Percentiles rank a stretch among this genome's conserved stretches.
Conservation (phyloP, 2,888 invertebrate genomes). For the Lordiphosa andalusiaca region DNA sequence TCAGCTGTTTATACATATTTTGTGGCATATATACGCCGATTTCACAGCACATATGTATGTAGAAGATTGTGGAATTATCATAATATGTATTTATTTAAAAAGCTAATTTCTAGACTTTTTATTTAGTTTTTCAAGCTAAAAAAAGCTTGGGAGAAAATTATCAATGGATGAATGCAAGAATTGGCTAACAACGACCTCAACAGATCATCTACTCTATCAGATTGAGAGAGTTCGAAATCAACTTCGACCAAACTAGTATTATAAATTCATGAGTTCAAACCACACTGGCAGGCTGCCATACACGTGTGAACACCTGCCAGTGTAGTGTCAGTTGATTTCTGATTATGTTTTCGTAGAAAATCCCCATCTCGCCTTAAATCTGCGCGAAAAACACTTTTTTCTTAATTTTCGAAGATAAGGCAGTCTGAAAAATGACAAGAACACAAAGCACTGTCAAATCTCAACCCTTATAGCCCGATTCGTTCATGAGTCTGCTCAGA, state of each 20-base stretch:
- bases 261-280: too few species aligned
- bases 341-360: too few species aligned
- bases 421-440: too few species aligned
- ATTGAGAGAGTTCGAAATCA: not conserved
- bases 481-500: too few species aligned
- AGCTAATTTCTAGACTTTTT: conserved; percentile 26
- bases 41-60: not conserved
- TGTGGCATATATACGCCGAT: conserved; percentile 1
- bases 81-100: conserved; percentile 27
- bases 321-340: too few species aligned
- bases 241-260: not conserved
- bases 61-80: conserved; percentile 1
- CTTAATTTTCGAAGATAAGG: too few species aligned
- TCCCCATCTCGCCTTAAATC: too few species aligned
- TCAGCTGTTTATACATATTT: not conserved
- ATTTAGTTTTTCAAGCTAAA: conserved; percentile 12
- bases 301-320: too few species aligned
- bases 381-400: too few species aligned
- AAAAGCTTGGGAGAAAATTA: conserved; percentile 2
- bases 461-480: too few species aligned
- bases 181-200: not conserved
- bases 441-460: too few species aligned
- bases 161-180: not conserved
- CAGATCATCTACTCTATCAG: not conserved
- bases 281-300: too few species aligned